Conservation (phyloP, 2,888 invertebrate species). For the Agrotis exclamationis region DNA sequence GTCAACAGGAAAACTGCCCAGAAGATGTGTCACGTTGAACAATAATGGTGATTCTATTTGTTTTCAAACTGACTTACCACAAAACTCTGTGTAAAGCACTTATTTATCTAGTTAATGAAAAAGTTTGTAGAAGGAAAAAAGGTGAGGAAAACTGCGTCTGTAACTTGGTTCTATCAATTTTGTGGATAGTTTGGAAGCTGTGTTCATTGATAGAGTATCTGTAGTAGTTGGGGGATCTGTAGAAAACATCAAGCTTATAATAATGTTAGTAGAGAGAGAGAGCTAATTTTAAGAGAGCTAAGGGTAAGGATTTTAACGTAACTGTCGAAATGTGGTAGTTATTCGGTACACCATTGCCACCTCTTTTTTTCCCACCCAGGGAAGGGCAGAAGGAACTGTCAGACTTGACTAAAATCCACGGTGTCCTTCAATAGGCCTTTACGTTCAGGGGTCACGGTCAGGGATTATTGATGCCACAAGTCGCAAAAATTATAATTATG, state of each 20-base stretch:
- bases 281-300: no score
- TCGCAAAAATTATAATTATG: no score
- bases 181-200: slow-evolving; percentile 16
- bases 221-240: not conserved
- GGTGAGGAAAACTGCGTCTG: not conserved
- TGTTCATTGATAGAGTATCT: slow-evolving; percentile 28
- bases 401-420: no score
- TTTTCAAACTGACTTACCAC: slow-evolving; percentile 20
- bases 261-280: not conserved
- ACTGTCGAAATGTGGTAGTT: no score
- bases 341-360: no score
- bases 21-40: not conserved
- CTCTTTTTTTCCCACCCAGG: no score
- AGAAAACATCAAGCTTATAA: not conserved
- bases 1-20: not conserved
- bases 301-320: no score
- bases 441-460: no score
- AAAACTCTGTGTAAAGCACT: slow-evolving; percentile 21
- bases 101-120: slow-evolving; percentile 33
- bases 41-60: not conserved
- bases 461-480: no score
- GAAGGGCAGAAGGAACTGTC: no score
- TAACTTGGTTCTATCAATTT: slow-evolving; percentile 31
- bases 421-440: no score
- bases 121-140: slow-evolving; percentile 34